phyloP scores from a whole-genome alignment of 2,888 invertebrate genomes.

The Crepidodera aurea region DNA sequence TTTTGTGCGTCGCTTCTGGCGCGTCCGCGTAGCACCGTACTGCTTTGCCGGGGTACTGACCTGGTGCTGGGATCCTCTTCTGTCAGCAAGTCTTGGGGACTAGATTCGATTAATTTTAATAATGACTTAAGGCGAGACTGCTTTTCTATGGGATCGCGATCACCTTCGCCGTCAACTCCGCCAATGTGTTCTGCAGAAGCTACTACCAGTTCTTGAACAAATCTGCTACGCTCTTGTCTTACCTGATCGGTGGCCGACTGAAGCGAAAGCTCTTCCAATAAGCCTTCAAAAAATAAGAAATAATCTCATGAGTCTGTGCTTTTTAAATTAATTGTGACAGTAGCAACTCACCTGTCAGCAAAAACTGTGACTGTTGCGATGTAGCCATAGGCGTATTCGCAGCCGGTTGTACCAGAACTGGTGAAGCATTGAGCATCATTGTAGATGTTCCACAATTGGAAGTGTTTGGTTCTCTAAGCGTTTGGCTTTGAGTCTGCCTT shows the following conservation, averaged over 20 bases:
- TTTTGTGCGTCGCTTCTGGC: conserved; percentile 57
- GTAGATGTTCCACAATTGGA: conserved; percentile 52
- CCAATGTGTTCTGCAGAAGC: conserved; percentile 60
- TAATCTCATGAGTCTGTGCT: background rate
- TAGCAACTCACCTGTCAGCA: conserved; percentile 52
- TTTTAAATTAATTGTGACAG: background rate
- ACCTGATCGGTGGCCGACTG: conserved; percentile 66
- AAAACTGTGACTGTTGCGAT: conserved; percentile 56
- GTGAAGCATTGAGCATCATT: conserved; percentile 57
- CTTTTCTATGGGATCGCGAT: conserved; percentile 13
- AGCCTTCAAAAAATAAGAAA: conserved; percentile 34
- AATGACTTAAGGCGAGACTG: conserved; percentile 31
- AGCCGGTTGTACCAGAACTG: conserved; percentile 54
- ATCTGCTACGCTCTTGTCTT: conserved; percentile 71
- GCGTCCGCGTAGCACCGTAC: conserved; percentile 53
- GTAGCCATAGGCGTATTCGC: conserved; percentile 54
- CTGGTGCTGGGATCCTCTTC: conserved; percentile 29
- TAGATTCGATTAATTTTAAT: conserved; percentile 37
- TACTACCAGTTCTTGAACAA: conserved; percentile 75
- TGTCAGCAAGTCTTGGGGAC: conserved; percentile 31
- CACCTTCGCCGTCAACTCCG: conserved; percentile 19
- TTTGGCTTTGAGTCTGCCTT: conserved; percentile 72
- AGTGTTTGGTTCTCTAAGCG: conserved; percentile 49
- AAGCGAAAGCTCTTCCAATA: conserved; percentile 65
- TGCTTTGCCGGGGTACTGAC: conserved; percentile 42